Evolutionary conservation across 2,113 vertebrate species (phyloP).

Genomic region (Erythrolamprus reginae): DNA sequence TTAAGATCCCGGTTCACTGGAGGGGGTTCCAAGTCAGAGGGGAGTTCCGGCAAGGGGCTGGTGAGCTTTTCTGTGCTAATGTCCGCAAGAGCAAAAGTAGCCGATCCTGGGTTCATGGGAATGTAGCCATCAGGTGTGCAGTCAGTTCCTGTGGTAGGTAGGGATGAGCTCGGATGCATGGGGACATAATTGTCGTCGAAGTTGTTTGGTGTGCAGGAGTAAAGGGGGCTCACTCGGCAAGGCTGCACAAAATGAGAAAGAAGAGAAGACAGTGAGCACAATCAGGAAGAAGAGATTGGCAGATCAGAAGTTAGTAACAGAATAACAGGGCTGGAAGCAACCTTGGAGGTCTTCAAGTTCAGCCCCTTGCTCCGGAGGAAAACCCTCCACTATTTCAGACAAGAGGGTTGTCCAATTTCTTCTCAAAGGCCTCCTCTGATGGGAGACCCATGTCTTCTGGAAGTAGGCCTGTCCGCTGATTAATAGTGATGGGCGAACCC

Average conservation of each 20-base stretch:
- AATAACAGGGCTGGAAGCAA: background rate
- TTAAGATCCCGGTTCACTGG: conserved; percentile 94
- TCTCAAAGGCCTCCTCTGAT: background rate
- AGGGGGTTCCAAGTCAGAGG: conserved; percentile 79
- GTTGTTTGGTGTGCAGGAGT: conserved; percentile 39
- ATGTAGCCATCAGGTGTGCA: conserved; percentile 81
- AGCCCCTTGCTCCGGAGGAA: background rate
- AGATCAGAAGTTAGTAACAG: background rate
- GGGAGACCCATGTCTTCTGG: background rate
- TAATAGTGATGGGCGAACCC: too few relatives aligned
- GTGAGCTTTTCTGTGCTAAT: conserved; percentile 65
- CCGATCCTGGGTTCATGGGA: conserved; percentile 82
- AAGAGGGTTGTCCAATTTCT: background rate
- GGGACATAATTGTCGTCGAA: conserved; percentile 85
- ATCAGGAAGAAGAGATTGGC: background rate
- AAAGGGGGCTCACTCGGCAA: conserved; percentile 61
- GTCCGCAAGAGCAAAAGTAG: conserved; percentile 56
- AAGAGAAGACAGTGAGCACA: rapidly evolving
- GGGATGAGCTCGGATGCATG: conserved; percentile 76
- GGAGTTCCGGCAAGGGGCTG: conserved; percentile 63
- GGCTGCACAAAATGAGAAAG: conserved; percentile 54
- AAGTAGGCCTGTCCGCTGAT: background rate
- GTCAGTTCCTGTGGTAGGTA: conserved; percentile 50
- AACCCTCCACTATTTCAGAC: background rate
- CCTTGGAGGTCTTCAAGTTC: background rate